phyloP scores from a whole-genome alignment of 2,113 vertebrate genomes.

The Tretioscincus oriximinensis region DNA sequence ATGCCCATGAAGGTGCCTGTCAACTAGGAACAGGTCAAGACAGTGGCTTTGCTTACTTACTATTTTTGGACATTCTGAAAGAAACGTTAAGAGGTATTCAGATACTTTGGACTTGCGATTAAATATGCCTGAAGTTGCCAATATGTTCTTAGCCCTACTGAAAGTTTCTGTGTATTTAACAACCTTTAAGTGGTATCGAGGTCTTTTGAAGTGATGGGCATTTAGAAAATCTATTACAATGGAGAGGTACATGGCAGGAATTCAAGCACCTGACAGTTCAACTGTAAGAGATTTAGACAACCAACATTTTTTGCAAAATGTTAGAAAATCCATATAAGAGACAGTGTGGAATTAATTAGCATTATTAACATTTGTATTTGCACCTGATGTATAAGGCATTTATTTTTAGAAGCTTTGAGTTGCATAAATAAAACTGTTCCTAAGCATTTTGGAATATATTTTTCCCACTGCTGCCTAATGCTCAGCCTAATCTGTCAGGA shows the following conservation, averaged over 20 bases:
- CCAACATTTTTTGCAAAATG: not conserved
- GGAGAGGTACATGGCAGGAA: not conserved
- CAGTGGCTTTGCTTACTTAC: no score
- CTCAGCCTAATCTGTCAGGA: slow-evolving; percentile 19
- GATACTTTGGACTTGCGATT: not conserved
- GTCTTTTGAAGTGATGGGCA: not conserved
- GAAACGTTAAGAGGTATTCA: not conserved
- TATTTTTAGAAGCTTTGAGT: not conserved
- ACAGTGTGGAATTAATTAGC: not conserved
- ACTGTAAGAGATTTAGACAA: not conserved
- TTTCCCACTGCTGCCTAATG: slow-evolving; percentile 11
- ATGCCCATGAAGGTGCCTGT: no score
- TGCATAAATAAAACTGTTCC: not conserved
- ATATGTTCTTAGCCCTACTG: not conserved
- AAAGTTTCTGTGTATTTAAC: not conserved
- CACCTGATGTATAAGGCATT: not conserved
- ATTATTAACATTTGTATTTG: not conserved
- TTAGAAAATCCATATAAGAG: no score
- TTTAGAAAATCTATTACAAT: not conserved
- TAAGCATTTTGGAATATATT: not conserved
- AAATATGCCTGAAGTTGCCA: not conserved
- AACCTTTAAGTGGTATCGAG: not conserved
- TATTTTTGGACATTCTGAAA: not conserved
- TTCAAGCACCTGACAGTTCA: not conserved
- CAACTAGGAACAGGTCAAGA: no score